phyloP scores from a whole-genome alignment of 2,113 vertebrate species.

The Triplophysa tibetana region DNA sequence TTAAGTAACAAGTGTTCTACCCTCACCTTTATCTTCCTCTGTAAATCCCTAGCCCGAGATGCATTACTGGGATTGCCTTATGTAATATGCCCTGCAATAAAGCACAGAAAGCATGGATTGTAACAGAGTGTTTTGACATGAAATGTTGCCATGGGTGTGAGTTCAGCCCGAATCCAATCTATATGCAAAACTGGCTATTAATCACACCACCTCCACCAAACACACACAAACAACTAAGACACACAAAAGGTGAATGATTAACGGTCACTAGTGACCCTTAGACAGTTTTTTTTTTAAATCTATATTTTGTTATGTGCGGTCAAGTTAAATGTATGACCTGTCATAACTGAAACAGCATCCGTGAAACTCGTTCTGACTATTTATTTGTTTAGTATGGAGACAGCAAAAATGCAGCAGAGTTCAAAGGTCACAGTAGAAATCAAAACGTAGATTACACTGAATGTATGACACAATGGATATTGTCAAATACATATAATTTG shows the following conservation, averaged over 20 bases:
- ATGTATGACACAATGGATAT: no score
- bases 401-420: background rate
- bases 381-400: background rate
- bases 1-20: constrained; percentile 41
- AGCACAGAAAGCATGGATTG: constrained; percentile 45
- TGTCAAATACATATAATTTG: no score
- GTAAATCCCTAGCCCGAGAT: constrained; percentile 44
- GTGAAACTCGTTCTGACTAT: background rate
- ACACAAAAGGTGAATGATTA: background rate
- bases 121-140: constrained; percentile 43
- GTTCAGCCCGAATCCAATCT: constrained; percentile 51
- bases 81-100: constrained; percentile 48
- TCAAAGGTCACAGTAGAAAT: background rate
- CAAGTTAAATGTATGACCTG: constrained; percentile 1
- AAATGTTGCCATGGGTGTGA: constrained; percentile 34
- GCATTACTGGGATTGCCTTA: constrained; percentile 53
- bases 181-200: constrained; percentile 55
- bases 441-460: no score
- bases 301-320: background rate
- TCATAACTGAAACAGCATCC: background rate
- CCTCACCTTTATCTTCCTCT: constrained; percentile 35
- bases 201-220: constrained; percentile 40
- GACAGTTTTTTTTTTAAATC: constrained; percentile 4
- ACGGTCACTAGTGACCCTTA: background rate
- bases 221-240: constrained; percentile 38